Evolutionary conservation across 2,113 vertebrate genomes (phyloP).

Genomic region (Cyphomyrus discorhynchus): DNA sequence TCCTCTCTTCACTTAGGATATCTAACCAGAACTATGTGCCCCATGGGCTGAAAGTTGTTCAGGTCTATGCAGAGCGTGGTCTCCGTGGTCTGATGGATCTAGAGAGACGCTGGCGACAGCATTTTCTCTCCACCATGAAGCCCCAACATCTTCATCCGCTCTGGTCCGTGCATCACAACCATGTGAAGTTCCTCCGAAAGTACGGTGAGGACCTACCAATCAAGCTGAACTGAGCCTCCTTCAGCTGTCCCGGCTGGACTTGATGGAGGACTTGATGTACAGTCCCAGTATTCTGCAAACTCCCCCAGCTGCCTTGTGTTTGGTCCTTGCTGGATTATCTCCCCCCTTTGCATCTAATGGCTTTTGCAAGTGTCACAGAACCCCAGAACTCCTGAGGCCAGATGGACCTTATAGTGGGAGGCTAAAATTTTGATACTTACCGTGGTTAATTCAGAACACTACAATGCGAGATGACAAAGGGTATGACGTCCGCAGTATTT

Average conservation of each 20-base stretch:
- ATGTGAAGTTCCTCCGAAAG: constrained; percentile 82
- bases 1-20: constrained; percentile 62
- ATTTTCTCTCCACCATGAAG: constrained; percentile 85
- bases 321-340: not conserved
- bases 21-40: constrained; percentile 81
- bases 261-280: not conserved
- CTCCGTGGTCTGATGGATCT: constrained; percentile 80
- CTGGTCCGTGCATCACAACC: constrained; percentile 91
- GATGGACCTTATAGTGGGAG: constrained; percentile 13
- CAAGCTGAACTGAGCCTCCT: constrained; percentile 55
- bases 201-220: constrained; percentile 77
- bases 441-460: constrained; percentile 23
- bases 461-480: not conserved
- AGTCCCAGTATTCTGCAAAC: not conserved
- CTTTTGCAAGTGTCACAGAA: not conserved
- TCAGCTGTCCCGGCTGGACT: no score
- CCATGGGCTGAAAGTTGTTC: constrained; percentile 92
- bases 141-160: constrained; percentile 81
- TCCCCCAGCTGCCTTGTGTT: not conserved
- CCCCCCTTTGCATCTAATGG: not conserved
- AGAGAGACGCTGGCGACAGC: constrained; percentile 89
- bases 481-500: constrained; percentile 15
- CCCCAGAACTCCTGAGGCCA: not conserved
- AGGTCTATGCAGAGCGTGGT: constrained; percentile 61
- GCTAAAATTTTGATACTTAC: constrained; percentile 2